Evolutionary conservation across 2,113 vertebrate genomes (phyloP), one percentile per base, ranked within the genome.

Genomic region (Leucopsar rothschildi): DNA sequence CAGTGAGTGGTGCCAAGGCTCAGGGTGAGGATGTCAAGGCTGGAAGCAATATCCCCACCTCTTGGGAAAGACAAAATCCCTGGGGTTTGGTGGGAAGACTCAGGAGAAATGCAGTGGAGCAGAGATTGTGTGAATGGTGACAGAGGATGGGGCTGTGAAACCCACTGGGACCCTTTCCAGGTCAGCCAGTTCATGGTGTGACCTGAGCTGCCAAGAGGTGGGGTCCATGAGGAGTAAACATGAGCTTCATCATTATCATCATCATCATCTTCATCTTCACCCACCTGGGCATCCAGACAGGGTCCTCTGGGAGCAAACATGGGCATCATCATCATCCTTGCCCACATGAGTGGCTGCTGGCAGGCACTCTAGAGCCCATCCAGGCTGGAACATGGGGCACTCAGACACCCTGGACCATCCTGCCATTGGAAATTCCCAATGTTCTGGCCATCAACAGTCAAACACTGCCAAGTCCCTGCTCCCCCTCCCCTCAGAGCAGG

Each of bases 341-440:
- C 25, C 45, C 72, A 23, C 4, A 1, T 6, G 10, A 21, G 40
- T 13, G 0, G 0, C 64, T 78, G 39, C 55, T 45, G 83, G 33
- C 0, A 0, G 29, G 37, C 1, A 4, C 28, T 33, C n/a, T 23
- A 24, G 59, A 57, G 0, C 27, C 49, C 5, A 0, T 40, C 57
- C 50, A 37, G 50, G 76, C 23, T 65, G 52, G 31, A 65, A 5
- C 59, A 57, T 35, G 0, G 60, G 28, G 50, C 86, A 20, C 45
- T 45, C 5, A 1, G 52, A 35, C 52, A 25, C 25, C 52, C 35
- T 6, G 44, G 60, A 5, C 24, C 53, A 8, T 28, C 15, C 31
- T 72, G 27, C 60, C 13, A 0, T 3, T 15, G 60, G 55, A 18
- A 59, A 53, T 66, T 44, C n/a, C 45, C 7, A 0, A 4, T 5